These are phyloP conservation scores for Torymus aiolomorphi DNA, from an alignment of 2,888 invertebrate species.

Conservation along the genomic window DNA sequence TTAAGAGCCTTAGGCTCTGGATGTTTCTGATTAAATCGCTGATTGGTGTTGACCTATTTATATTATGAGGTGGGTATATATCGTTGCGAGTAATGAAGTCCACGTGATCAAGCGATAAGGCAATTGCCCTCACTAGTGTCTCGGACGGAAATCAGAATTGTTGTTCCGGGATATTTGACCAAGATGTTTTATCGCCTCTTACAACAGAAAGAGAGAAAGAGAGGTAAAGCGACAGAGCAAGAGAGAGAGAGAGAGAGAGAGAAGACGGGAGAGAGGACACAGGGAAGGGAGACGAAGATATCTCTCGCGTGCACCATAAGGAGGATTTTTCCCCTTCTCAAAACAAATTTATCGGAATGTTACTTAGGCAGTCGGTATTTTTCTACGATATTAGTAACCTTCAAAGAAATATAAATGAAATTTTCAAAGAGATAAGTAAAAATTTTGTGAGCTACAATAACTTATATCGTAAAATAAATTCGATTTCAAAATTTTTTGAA, in stretches of 20 bases:
- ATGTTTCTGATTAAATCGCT: constrained; percentile 18
- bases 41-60: constrained; percentile 26
- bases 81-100: constrained; percentile 6
- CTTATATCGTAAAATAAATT: too few species aligned
- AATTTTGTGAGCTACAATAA: too few species aligned
- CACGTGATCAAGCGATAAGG: constrained; percentile 16
- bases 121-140: constrained; percentile 4
- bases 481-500: too few species aligned
- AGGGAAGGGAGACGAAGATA: background rate
- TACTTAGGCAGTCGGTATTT: constrained; percentile 11
- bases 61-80: constrained; percentile 4
- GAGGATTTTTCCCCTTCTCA: background rate
- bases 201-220: constrained; percentile 3
- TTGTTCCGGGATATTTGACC: constrained; percentile 7
- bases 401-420: constrained; percentile 13
- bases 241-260: background rate
- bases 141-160: constrained; percentile 13
- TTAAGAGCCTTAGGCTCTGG: background rate
- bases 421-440: background rate
- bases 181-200: background rate
- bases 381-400: constrained; percentile 17
- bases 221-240: background rate
- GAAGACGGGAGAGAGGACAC: too few species aligned
- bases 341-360: constrained; percentile 26
- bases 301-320: background rate